Evolutionary conservation across 2,797 vertebrate genomes (phyloP), one percentile per base, ranked within the genome.

Genomic region (Myotis pilosus): DNA sequence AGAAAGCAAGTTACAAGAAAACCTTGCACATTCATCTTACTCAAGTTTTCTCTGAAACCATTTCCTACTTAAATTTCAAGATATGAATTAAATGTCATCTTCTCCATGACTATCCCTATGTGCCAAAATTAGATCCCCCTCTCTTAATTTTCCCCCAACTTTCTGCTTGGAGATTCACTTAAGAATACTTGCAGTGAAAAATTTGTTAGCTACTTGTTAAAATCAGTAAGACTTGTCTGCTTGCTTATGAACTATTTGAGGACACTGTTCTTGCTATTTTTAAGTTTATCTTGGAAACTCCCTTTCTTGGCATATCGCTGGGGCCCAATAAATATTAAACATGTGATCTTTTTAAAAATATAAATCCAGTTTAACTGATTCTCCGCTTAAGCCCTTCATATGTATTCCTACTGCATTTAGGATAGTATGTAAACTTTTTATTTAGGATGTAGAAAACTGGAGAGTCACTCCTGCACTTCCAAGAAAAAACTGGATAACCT

Each of bases 211-310:
- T 69, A 36, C 51, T 80, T 86, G 12, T 64, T 57, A 75, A 15
- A 87, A 30, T 57, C 76, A 57, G 9, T 55, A 75, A 71, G 47
- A 55, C 23, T 82, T 75, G 68, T 62, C 66, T 86, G 66, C 57
- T 87, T 92, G 55, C 75, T 91, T 68, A 36, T 47, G 83, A 87
- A 64, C 78, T 64, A 41, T 74, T 68, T 51, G 13, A 91, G 25
- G 49, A 30, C n/a, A 57, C 25, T 82, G 7, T 76, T 76, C 57
- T 84, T 66, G 22, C 12, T 84, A 90, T 44, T 94, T 87, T 75
- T 20, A n/a, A 79, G 49, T 89, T 92, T 84, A 71, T 83, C 71
- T 95, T 89, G 53, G 76, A 92, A 95, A 90, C 30, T 83, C 41
- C 38, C 72, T 33, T 88, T 85, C 55, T n/a, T 71, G 66, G 36